These are phyloP conservation scores for Cydia fagiglandana DNA, from an alignment of 1,140 invertebrate genomes.

Conservation along the genomic window DNA sequence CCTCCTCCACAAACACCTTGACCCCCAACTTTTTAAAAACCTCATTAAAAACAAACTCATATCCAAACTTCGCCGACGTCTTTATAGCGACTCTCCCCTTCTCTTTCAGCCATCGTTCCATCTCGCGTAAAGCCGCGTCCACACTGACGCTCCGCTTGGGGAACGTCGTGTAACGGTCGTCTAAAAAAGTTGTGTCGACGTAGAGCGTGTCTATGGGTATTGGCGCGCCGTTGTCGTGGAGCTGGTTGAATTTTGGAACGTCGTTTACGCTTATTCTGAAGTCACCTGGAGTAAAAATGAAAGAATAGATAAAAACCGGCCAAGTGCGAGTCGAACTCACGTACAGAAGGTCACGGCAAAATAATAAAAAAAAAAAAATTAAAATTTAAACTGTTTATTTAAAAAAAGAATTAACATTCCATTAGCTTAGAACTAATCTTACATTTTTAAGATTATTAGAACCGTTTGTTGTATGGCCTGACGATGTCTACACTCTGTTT, in stretches of 20 bases:
- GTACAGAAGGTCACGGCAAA: too few species aligned
- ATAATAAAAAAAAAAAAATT: too few species aligned
- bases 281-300: constrained; percentile 76
- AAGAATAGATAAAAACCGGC: not conserved
- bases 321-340: too few species aligned
- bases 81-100: constrained; percentile 75
- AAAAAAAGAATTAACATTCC: too few species aligned
- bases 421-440: too few species aligned
- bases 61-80: constrained; percentile 80
- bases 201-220: constrained; percentile 83
- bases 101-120: constrained; percentile 79
- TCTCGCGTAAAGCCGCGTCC: constrained; percentile 70
- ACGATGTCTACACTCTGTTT: too few species aligned
- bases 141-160: constrained; percentile 81
- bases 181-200: constrained; percentile 86
- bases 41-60: constrained; percentile 81
- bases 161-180: constrained; percentile 74
- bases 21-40: constrained; percentile 76
- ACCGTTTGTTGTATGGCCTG: too few species aligned
- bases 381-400: too few species aligned
- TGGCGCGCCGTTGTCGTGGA: constrained; percentile 76
- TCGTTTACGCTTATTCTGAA: constrained; percentile 81
- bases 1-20: constrained; percentile 78
- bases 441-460: too few species aligned
- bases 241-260: constrained; percentile 77